Evolutionary conservation across 1,140 invertebrate species (phyloP), one percentile per base, ranked within the genome.

Genomic region (Glossosoma conforme): DNA sequence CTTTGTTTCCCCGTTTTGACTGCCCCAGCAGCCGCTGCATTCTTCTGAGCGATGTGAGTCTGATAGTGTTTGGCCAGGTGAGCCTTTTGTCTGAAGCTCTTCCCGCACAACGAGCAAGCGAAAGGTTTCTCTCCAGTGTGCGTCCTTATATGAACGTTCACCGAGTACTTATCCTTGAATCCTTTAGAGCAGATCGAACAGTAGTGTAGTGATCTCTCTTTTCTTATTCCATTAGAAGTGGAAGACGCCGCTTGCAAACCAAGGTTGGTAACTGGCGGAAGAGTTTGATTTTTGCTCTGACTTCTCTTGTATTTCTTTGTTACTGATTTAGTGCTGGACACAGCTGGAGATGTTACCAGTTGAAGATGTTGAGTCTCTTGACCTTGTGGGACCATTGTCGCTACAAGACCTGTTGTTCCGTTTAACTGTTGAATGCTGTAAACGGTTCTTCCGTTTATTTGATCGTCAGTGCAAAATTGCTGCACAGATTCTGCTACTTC

Each of bases 1-100:
- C 72, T 69, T 61, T 70, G 67, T 61, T 75, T 75, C 35, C 60
- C 65, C 32, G 72, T 63, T 51, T 75, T 75, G 17, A 67, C 62
- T 13, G 66, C 63, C 36, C 72, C 72, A 46, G 70, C 70, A 20
- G 72, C 71, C 17, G 71, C 69, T 17, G 70, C 68, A 30, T 78
- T 84, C 62, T 87, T 87, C 63, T 88, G 85, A 6, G 86, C 85
- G 50, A 89, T 84, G 69, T 98, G 94, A 14, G 93, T 97, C 69
- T 96, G 91, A 67, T 97, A 94, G 70, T 98, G 94, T 68, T 98
- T 98, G 44, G 94, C 94, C 43, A 98, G 78, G 66, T 98, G 95
- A 0, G 93, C 94, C 68, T 97, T 97, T 69, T 98, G 95, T 13
- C 93, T 80, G 72, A 93, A 93, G 59, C 87, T 91, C 64, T 93